phyloP scores from a whole-genome alignment of 2,797 vertebrate species.

The Percopsis omiscomaycus region DNA sequence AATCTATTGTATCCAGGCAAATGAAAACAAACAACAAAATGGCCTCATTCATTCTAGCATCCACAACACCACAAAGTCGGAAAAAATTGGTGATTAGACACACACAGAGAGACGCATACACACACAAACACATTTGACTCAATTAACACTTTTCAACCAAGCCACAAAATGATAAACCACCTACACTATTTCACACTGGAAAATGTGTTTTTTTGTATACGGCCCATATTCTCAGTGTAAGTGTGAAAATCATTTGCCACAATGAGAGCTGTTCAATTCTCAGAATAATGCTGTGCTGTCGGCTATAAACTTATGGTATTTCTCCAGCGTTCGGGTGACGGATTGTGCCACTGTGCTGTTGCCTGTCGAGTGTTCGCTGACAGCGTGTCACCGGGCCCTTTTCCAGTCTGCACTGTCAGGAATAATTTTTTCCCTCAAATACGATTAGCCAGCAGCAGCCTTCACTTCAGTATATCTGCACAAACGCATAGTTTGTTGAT shows the following conservation, averaged over 20 bases:
- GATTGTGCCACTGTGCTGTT: slow-evolving; percentile 20
- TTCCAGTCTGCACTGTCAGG: slow-evolving; percentile 15
- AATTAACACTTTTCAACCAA: slow-evolving; percentile 46
- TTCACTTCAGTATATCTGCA: not conserved
- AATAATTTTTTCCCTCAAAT: not conserved
- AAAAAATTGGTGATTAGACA: slow-evolving; percentile 22
- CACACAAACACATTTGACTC: slow-evolving; percentile 24
- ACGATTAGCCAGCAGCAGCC: not conserved
- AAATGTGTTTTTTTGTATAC: slow-evolving; percentile 40
- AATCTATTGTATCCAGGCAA: slow-evolving; percentile 52
- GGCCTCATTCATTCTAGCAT: slow-evolving; percentile 35
- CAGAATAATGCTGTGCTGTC: slow-evolving; percentile 34
- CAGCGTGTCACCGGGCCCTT: slow-evolving; percentile 35
- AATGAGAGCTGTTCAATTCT: slow-evolving; percentile 29
- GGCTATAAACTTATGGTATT: slow-evolving; percentile 22
- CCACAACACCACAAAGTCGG: slow-evolving; percentile 15
- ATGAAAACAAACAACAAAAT: slow-evolving; percentile 47
- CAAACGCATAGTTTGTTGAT: not conserved
- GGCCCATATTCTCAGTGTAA: slow-evolving; percentile 32
- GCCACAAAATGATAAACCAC: slow-evolving; percentile 42
- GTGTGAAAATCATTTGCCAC: slow-evolving; percentile 31
- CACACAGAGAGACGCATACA: not conserved
- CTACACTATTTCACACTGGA: slow-evolving; percentile 53
- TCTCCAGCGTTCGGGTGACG: slow-evolving; percentile 13
- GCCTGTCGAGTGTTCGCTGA: slow-evolving; percentile 22